phyloP scores from a whole-genome alignment of 1,140 invertebrate species.

The Neodiprion lecontei region DNA sequence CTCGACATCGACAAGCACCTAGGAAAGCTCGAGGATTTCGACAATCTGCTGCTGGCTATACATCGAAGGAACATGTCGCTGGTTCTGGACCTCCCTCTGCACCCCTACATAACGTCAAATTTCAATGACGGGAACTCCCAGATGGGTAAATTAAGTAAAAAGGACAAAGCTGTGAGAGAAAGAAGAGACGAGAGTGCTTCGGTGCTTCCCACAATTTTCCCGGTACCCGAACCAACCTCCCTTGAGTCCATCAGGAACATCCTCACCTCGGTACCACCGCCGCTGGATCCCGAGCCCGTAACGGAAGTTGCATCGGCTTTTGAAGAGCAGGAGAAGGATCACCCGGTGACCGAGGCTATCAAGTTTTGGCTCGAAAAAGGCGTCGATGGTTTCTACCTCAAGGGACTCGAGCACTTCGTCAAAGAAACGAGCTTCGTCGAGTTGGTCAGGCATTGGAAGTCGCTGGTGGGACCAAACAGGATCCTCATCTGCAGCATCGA shows the following conservation, averaged over 20 bases:
- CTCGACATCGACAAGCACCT: conserved; percentile 68
- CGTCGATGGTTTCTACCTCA: conserved; percentile 84
- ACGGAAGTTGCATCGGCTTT: conserved; percentile 17
- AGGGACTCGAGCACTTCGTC: conserved; percentile 65
- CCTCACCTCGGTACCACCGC: conserved; percentile 25
- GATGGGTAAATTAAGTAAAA: conserved; percentile 21
- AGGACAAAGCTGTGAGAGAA: conserved; percentile 18
- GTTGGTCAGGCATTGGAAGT: conserved; percentile 71
- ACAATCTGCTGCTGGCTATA: conserved; percentile 65
- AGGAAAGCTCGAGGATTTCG: conserved; percentile 72
- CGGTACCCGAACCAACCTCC: conserved; percentile 30
- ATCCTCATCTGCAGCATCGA: conserved; percentile 73
- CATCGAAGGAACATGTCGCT: conserved; percentile 74
- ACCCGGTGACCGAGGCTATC: conserved; percentile 60
- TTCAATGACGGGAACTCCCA: conserved; percentile 36
- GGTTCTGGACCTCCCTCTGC: conserved; percentile 77
- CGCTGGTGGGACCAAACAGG: conserved; percentile 65
- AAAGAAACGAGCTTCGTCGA: conserved; percentile 55
- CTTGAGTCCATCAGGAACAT: conserved; percentile 35
- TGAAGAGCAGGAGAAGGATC: conserved; percentile 29
- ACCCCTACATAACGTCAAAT: conserved; percentile 62
- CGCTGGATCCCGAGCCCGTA: conserved; percentile 13
- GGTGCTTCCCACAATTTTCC: conserved; percentile 12
- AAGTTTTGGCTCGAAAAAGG: conserved; percentile 70
- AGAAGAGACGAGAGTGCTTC: conserved; percentile 18